Percentiles rank a stretch among this genome's conserved stretches.
Evolutionary conservation across 2,113 vertebrate genomes (phyloP).

Genomic region (Myanophis thanlyinensis): DNA sequence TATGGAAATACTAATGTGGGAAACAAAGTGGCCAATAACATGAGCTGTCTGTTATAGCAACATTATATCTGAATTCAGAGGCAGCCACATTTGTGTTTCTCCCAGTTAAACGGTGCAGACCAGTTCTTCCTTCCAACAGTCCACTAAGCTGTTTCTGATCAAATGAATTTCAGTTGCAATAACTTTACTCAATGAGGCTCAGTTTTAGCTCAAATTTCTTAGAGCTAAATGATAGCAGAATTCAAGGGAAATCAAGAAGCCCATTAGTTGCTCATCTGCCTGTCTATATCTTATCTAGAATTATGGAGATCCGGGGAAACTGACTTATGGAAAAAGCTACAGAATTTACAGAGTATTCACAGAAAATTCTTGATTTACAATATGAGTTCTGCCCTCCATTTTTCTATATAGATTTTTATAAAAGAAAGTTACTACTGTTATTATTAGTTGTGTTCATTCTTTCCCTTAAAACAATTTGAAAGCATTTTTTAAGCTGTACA

Average conservation of each 20-base stretch:
- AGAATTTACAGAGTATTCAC: not conserved
- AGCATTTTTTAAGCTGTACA: not conserved
- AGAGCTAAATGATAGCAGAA: not conserved
- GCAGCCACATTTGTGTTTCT: not conserved
- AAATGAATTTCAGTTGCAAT: not conserved
- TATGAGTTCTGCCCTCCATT: not conserved
- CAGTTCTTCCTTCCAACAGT: not conserved
- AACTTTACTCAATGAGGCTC: not conserved
- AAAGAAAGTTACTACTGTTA: not conserved
- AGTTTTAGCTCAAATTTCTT: not conserved
- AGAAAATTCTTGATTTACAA: not conserved
- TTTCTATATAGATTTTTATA: not conserved
- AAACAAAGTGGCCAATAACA: not conserved
- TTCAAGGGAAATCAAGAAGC: not conserved
- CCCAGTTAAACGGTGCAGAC: not conserved
- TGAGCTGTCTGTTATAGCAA: not conserved
- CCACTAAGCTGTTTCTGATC: not conserved
- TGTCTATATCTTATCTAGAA: not conserved
- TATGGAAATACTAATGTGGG: conserved; percentile 10
- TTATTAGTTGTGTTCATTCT: not conserved
- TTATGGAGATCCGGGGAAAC: not conserved
- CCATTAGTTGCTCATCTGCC: not conserved
- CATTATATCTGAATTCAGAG: not conserved
- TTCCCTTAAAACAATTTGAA: not conserved
- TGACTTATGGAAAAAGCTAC: not conserved